Evolutionary conservation across 2,888 invertebrate genomes (phyloP).

Genomic region (Drymonia ruficornis): DNA sequence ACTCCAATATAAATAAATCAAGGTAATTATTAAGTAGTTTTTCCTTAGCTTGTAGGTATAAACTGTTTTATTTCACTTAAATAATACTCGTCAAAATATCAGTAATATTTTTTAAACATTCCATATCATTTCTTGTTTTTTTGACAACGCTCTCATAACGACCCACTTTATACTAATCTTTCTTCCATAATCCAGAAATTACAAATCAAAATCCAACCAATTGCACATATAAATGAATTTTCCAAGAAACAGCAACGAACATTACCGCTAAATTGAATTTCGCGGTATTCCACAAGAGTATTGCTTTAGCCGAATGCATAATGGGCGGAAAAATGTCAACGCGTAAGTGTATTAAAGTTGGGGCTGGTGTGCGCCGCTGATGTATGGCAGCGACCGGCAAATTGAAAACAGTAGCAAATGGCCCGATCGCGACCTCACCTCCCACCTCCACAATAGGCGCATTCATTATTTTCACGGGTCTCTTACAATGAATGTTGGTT

Average conservation of each 20-base stretch:
- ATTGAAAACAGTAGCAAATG: conserved; percentile 79
- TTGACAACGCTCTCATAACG: too few species aligned
- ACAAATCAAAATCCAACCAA: not conserved
- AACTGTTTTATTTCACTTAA: too few species aligned
- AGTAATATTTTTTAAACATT: too few species aligned
- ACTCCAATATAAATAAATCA: too few species aligned
- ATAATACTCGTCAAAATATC: too few species aligned
- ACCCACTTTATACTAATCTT: too few species aligned
- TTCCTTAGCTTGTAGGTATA: too few species aligned
- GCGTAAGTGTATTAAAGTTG: conserved; percentile 77
- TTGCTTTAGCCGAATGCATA: conserved; percentile 74
- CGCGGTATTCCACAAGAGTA: conserved; percentile 64
- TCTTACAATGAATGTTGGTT: conserved; percentile 4
- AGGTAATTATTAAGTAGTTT: too few species aligned
- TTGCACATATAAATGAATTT: conserved; percentile 16
- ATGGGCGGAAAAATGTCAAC: conserved; percentile 76
- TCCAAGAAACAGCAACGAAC: conserved; percentile 45
- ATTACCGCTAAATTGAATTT: conserved; percentile 51
- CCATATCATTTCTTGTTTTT: too few species aligned
- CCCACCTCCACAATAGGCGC: conserved; percentile 52
- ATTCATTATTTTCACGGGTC: conserved; percentile 19
- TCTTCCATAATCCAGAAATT: too few species aligned
- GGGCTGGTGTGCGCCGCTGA: conserved; percentile 67
- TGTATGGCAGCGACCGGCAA: conserved; percentile 73
- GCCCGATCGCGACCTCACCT: conserved; percentile 62